phyloP scores from a whole-genome alignment of 2,797 vertebrate species.

The Hybognathus amarus region DNA sequence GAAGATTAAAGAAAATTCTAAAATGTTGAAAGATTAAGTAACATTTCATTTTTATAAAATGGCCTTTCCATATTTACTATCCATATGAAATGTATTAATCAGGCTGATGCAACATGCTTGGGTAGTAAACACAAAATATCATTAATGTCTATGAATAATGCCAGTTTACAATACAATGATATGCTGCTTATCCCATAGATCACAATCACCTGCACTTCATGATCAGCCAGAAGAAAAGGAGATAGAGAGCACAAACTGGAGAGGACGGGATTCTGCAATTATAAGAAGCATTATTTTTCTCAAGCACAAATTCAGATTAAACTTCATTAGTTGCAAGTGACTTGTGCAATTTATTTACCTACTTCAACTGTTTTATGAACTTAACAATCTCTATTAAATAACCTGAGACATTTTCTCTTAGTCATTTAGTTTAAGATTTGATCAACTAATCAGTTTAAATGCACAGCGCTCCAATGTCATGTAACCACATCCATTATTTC shows the following conservation, averaged over 20 bases:
- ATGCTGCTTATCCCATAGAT: constrained; percentile 65
- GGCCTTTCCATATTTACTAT: neutral
- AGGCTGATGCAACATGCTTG: neutral
- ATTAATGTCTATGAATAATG: neutral
- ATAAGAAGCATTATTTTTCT: constrained; percentile 4
- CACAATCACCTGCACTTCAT: constrained; percentile 82
- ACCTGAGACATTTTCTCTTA: neutral
- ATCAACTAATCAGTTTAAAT: neutral
- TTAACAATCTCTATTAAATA: constrained; percentile 8
- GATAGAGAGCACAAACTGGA: constrained; percentile 81
- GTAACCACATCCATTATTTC: neutral
- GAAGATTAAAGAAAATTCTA: neutral
- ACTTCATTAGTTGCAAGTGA: neutral
- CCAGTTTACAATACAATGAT: neutral
- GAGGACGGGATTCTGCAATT: no score
- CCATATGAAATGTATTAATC: neutral
- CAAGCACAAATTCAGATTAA: neutral
- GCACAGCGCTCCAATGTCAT: neutral
- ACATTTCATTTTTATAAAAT: neutral
- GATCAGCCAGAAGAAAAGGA: constrained; percentile 76
- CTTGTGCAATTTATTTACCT: neutral
- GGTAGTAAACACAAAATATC: neutral
- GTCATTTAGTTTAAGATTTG: neutral
- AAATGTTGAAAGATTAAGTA: neutral
- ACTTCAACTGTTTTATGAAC: neutral